These are phyloP conservation scores for Perccottus glenii DNA, from an alignment of 2,113 vertebrate genomes.

Conservation along the genomic window DNA sequence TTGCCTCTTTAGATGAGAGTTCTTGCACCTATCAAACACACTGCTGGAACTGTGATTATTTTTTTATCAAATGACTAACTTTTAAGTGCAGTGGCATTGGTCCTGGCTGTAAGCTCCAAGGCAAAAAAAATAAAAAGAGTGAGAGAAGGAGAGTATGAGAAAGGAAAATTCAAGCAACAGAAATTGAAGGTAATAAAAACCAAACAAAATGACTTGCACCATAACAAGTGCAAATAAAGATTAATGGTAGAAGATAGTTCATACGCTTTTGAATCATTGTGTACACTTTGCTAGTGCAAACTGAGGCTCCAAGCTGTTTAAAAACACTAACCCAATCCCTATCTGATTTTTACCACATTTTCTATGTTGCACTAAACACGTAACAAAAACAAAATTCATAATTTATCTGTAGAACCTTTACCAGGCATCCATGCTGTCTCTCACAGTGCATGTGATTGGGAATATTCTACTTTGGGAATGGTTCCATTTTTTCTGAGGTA, in stretches of 20 bases:
- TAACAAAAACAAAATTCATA: constrained; percentile 45
- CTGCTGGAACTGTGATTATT: constrained; percentile 97
- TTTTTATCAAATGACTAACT: constrained; percentile 94
- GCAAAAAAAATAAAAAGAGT: constrained; percentile 37
- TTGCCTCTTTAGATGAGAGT: constrained; percentile 87
- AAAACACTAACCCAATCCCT: constrained; percentile 9
- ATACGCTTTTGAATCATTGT: not conserved
- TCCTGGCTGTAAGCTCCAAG: constrained; percentile 82
- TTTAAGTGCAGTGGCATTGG: constrained; percentile 85
- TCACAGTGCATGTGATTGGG: constrained; percentile 27
- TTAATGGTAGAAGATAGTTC: too few relatives aligned
- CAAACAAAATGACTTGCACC: too few relatives aligned
- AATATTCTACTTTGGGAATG: constrained; percentile 26
- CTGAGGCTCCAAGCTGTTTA: not conserved
- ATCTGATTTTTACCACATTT: constrained; percentile 29
- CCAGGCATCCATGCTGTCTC: constrained; percentile 16
- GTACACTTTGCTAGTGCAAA: not conserved
- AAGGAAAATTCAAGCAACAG: too few relatives aligned
- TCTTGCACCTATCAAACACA: constrained; percentile 95
- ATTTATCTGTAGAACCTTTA: constrained; percentile 49
- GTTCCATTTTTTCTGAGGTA: constrained; percentile 45
- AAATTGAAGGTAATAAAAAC: too few relatives aligned
- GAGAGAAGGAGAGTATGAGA: too few relatives aligned
- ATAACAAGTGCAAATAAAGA: too few relatives aligned
- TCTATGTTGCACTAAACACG: constrained; percentile 26